phyloP scores from a whole-genome alignment of 2,888 invertebrate genomes.

The Blera fallax region DNA sequence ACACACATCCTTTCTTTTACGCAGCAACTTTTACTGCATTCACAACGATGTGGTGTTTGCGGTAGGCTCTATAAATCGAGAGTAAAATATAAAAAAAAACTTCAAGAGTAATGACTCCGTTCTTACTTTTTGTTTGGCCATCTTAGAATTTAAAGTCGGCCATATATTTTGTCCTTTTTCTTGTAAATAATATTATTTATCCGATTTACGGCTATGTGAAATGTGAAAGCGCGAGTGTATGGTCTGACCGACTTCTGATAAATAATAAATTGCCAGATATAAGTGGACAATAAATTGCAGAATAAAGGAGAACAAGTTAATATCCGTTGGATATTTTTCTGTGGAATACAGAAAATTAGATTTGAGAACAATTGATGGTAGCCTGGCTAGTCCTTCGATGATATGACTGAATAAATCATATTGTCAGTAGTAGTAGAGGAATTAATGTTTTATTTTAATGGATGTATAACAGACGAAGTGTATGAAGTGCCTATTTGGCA shows the following conservation, averaged over 20 bases:
- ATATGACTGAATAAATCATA: slow-evolving; percentile 39
- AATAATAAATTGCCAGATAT: slow-evolving; percentile 41
- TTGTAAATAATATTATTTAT: slow-evolving; percentile 13
- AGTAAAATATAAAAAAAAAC: background rate
- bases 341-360: slow-evolving; percentile 29
- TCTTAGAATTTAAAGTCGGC: background rate
- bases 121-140: background rate
- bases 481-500: background rate
- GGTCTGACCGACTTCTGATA: slow-evolving; percentile 45
- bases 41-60: background rate
- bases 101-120: background rate
- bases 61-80: background rate
- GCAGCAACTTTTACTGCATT: background rate
- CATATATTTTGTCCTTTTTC: slow-evolving; percentile 1
- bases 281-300: slow-evolving; percentile 48
- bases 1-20: background rate
- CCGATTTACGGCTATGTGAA: slow-evolving; percentile 1
- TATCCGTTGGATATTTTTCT: background rate
- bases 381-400: slow-evolving; percentile 2
- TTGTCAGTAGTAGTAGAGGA: background rate
- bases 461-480: background rate
- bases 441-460: slow-evolving; percentile 5
- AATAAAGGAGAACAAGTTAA: background rate
- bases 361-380: slow-evolving; percentile 38
- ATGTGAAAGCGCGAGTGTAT: background rate